A percentile compares a stretch with the other conserved stretches of the same genome.
Conservation (phyloP, 53 echinoderm and acorn worm species). For the Holothuria scabra region DNA sequence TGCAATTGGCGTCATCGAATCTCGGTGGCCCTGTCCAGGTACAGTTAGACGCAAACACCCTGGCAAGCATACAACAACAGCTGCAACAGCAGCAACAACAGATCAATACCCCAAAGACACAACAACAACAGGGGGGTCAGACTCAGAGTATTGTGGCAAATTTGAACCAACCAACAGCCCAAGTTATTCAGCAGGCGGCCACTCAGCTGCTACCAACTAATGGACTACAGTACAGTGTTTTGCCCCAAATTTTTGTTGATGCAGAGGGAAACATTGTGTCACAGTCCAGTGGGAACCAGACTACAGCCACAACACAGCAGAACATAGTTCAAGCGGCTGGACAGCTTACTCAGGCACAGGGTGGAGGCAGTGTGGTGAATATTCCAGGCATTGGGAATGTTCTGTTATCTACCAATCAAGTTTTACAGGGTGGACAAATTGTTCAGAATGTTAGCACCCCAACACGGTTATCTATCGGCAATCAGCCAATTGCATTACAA, state of each 20-base stretch:
- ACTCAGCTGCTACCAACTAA: slow-evolving; percentile 70
- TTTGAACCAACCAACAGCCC: slow-evolving; percentile 39
- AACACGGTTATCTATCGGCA: slow-evolving; percentile 56
- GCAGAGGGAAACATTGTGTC: slow-evolving; percentile 86
- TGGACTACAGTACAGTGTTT: slow-evolving; percentile 80
- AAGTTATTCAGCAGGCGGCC: slow-evolving; percentile 60
- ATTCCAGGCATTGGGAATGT: slow-evolving; percentile 34
- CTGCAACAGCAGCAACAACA: slow-evolving; percentile 72
- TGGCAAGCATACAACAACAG: slow-evolving; percentile 59
- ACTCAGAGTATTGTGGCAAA: slow-evolving; percentile 34
- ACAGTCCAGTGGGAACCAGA: slow-evolving; percentile 58
- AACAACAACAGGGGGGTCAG: slow-evolving; percentile 35
- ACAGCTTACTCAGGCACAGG: slow-evolving; percentile 39
- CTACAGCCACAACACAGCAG: slow-evolving; percentile 59
- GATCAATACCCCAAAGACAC: slow-evolving; percentile 43
- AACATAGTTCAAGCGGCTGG: slow-evolving; percentile 31
- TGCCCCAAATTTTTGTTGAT: slow-evolving; percentile 88
- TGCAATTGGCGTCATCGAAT: slow-evolving; percentile 20
- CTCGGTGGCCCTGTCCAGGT: slow-evolving; percentile 59
- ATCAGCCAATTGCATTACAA: slow-evolving; percentile 78
- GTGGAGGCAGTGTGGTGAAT: slow-evolving; percentile 12
- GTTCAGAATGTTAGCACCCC: slow-evolving; percentile 53
- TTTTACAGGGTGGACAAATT: slow-evolving; percentile 40
- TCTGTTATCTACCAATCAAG: slow-evolving; percentile 1
- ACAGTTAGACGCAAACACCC: slow-evolving; percentile 56